Percentiles rank a stretch among this genome's conserved stretches.
Conservation (phyloP, 2,113 vertebrate genomes). For the Antennarius striatus region DNA sequence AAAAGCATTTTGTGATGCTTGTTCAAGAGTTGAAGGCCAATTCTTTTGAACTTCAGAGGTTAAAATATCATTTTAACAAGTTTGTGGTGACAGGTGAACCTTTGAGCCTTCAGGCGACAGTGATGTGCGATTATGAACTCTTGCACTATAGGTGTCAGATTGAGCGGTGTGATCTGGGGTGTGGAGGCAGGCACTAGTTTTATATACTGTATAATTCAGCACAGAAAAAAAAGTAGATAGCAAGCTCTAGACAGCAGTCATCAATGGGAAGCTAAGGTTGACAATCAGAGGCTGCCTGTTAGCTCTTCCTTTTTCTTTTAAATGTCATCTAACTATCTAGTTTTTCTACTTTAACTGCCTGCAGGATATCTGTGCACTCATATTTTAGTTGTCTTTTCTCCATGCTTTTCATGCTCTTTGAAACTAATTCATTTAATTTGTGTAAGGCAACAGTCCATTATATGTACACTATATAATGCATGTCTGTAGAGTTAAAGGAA, state of each 20-base stretch:
- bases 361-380: too few species aligned
- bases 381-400: not conserved
- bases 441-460: not conserved
- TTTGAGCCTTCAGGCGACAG: not conserved
- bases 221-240: slow-evolving; percentile 43
- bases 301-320: slow-evolving; percentile 2
- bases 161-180: slow-evolving; percentile 40
- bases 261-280: slow-evolving; percentile 25
- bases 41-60: not conserved
- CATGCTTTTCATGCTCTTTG: not conserved
- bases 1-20: too few species aligned
- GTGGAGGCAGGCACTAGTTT: slow-evolving; percentile 23
- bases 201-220: slow-evolving; percentile 58
- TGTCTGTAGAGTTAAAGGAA: not conserved
- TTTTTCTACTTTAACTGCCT: not conserved
- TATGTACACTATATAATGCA: slow-evolving; percentile 4
- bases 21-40: too few species aligned
- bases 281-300: slow-evolving; percentile 8
- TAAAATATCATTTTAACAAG: slow-evolving; percentile 7
- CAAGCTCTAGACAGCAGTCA: slow-evolving; percentile 52
- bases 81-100: not conserved
- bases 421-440: slow-evolving; percentile 4
- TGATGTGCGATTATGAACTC: not conserved
- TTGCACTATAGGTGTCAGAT: slow-evolving; percentile 36
- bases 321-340: not conserved